phyloP scores from a whole-genome alignment of 1,140 invertebrate genomes.

The Sweltsa coloradensis region DNA sequence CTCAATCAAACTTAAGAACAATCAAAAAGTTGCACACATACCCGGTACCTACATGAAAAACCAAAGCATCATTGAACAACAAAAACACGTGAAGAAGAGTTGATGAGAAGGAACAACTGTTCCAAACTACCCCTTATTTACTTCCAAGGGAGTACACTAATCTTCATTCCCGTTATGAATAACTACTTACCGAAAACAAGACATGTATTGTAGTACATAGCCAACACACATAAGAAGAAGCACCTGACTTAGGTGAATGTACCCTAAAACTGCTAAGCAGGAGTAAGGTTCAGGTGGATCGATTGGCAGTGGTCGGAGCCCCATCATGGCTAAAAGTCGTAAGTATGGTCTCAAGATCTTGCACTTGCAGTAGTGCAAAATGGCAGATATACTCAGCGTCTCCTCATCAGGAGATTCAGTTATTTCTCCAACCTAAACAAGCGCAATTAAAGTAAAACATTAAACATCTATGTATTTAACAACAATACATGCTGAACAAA shows the following conservation, averaged over 20 bases:
- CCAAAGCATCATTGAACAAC: too few relatives aligned
- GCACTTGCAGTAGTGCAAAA: constrained; percentile 62
- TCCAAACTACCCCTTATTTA: too few relatives aligned
- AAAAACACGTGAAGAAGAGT: too few relatives aligned
- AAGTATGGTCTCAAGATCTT: constrained; percentile 67
- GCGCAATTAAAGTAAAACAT: not conserved
- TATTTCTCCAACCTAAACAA: not conserved
- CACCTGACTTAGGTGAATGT: constrained; percentile 53
- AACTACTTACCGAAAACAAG: constrained; percentile 52
- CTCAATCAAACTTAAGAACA: too few relatives aligned
- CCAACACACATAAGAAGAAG: constrained; percentile 50
- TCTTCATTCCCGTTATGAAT: too few relatives aligned
- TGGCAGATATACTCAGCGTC: constrained; percentile 36
- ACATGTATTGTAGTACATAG: constrained; percentile 61
- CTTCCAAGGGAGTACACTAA: too few relatives aligned
- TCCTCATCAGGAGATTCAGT: not conserved
- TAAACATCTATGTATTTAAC: too few relatives aligned
- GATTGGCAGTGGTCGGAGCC: constrained; percentile 51
- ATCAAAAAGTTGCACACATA: too few relatives aligned
- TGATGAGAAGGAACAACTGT: too few relatives aligned
- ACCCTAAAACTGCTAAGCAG: constrained; percentile 42
- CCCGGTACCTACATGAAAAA: too few relatives aligned
- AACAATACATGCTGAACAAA: too few relatives aligned
- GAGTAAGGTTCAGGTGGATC: constrained; percentile 43
- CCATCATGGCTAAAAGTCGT: constrained; percentile 54